phyloP scores from a whole-genome alignment of 2,113 vertebrate species.

The Rostratula benghalensis region DNA sequence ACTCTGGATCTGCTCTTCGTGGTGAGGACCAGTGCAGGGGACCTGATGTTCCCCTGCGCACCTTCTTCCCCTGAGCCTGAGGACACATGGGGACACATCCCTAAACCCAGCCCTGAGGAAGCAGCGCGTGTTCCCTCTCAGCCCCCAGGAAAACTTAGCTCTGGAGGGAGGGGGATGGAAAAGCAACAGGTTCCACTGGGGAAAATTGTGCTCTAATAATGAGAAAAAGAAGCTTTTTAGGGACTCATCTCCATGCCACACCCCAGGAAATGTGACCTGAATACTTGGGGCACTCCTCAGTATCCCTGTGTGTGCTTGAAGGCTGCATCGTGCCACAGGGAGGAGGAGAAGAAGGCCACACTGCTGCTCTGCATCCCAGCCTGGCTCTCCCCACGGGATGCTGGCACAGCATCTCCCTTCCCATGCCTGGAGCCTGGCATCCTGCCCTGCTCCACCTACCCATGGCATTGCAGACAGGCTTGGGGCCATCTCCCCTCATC shows the following conservation, averaged over 20 bases:
- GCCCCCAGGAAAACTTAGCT: background rate
- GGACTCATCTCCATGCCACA: background rate
- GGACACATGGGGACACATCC: background rate
- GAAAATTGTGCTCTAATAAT: background rate
- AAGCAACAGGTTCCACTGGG: background rate
- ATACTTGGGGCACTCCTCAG: background rate
- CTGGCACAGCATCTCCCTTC: background rate
- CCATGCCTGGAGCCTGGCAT: accelerated
- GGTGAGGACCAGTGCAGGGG: background rate
- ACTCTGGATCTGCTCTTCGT: background rate
- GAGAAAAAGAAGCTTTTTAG: background rate
- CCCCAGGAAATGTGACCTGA: background rate
- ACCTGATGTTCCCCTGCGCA: background rate
- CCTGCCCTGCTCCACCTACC: background rate
- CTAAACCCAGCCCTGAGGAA: background rate
- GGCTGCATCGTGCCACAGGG: background rate
- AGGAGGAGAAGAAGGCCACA: background rate
- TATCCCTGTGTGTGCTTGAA: background rate
- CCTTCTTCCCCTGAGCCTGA: background rate
- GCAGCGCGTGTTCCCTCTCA: background rate
- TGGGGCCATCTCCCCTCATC: background rate
- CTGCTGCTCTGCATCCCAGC: accelerated
- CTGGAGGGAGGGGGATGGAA: background rate
- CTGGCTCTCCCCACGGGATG: background rate
- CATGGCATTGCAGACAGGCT: accelerated